phyloP scores from a whole-genome alignment of 2,888 invertebrate species.

The Agelastica alni region DNA sequence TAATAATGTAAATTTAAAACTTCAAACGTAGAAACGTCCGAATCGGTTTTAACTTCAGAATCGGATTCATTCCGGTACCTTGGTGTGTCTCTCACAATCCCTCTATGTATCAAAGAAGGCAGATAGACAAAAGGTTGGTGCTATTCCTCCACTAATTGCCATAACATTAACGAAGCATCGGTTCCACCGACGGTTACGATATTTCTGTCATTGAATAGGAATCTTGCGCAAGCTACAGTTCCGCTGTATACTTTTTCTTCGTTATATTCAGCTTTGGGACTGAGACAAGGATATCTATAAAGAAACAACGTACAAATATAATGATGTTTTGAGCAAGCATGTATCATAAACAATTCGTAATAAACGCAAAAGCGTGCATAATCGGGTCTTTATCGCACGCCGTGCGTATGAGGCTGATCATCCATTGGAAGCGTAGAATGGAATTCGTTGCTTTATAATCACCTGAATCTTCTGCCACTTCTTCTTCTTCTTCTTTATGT shows the following conservation, averaged over 20 bases:
- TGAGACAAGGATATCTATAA: slow-evolving; percentile 80
- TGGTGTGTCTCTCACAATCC: slow-evolving; percentile 13
- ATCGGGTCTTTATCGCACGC: no score
- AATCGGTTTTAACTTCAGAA: slow-evolving; percentile 44
- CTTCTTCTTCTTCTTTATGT: no score
- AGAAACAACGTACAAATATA: no score
- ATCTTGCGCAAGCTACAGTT: slow-evolving; percentile 76
- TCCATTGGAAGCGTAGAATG: no score
- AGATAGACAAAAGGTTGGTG: slow-evolving; percentile 45
- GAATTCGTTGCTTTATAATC: no score
- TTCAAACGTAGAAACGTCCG: slow-evolving; percentile 51
- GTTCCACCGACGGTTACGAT: slow-evolving; percentile 84
- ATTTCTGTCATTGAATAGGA: slow-evolving; percentile 85
- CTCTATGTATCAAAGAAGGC: slow-evolving; percentile 27
- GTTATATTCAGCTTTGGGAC: slow-evolving; percentile 83
- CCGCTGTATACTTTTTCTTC: slow-evolving; percentile 88
- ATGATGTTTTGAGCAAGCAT: no score
- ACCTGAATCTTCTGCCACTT: no score
- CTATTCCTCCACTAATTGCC: slow-evolving; percentile 85
- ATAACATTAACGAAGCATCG: slow-evolving; percentile 88
- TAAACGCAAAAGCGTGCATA: no score
- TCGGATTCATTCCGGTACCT: slow-evolving; percentile 41
- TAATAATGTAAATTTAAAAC: slow-evolving; percentile 48
- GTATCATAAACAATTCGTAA: no score
- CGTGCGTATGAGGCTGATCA: no score